Evolutionary conservation across 92 coral and sea anemone species (phyloP), one percentile per base, ranked within the genome.

Genomic region (Ricordea florida): DNA sequence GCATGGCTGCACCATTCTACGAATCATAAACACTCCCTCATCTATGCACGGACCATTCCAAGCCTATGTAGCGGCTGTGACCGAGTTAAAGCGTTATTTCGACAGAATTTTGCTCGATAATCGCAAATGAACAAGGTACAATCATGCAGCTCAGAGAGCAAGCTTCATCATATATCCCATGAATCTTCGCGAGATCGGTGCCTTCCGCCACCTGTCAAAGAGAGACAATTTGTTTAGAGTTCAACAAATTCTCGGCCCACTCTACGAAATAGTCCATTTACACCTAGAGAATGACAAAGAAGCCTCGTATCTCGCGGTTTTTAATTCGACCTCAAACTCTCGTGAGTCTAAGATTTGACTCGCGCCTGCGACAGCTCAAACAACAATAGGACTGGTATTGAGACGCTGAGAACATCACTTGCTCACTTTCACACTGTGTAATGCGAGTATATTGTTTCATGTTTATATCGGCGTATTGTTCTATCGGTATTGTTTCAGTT

Each of bases 91-190:
- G 20, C 30, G 21, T 38, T 17, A 22, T 55, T 38, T 5, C 42
- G 9, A 24, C 13, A 14, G 77, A 9, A 70, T 53, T 51, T 70
- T 52, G 40, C 22, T 53, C 46, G 77, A 55, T 65, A 51, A 70
- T 55, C 77, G 55, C 77, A 70, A 70, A 70, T 53, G 77, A 70
- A 70, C 66, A 70, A 38, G 77, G 56, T 37, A 70, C 57, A 44
- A 29, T 49, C 40, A 27, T 53, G 56, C 77, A 53, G 53, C 55
- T 55, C 63, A 35, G 16, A 25, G 52, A 10, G 48, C 65, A 40
- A 67, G 56, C 41, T 53, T 70, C 77, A 70, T 21, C 51, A 11
- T 38, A 5, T 52, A 70, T 70, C 77, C 77, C 77, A 70, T 3
- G 51, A 55, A 22, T 51, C 77, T 45, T 29, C 17, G 77, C 77